phyloP scores from a whole-genome alignment of 1,140 invertebrate species.

The Antheraea pernyi region DNA sequence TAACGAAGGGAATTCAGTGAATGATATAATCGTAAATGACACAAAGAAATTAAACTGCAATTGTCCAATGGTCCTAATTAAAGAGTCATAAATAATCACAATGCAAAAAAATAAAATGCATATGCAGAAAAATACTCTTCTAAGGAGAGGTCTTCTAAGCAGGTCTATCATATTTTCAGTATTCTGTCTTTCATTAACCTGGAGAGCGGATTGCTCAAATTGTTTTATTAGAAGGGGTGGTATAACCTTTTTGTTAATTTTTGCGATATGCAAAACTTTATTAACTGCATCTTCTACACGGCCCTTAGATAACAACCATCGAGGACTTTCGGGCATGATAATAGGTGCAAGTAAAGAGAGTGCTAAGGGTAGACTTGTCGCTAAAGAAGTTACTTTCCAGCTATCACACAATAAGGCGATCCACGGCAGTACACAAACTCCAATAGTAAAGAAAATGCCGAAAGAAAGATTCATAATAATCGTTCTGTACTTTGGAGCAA shows the following conservation, averaged over 20 bases:
- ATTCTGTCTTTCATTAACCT: slow-evolving; percentile 29
- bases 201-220: slow-evolving; percentile 44
- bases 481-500: slow-evolving; percentile 81
- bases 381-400: slow-evolving; percentile 84
- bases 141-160: slow-evolving; percentile 44
- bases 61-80: slow-evolving; percentile 54
- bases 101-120: slow-evolving; percentile 55
- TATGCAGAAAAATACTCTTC: slow-evolving; percentile 49
- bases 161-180: slow-evolving; percentile 42
- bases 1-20: slow-evolving; percentile 63
- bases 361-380: slow-evolving; percentile 71
- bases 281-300: slow-evolving; percentile 83
- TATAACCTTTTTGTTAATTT: slow-evolving; percentile 54
- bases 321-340: slow-evolving; percentile 86
- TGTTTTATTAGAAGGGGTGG: slow-evolving; percentile 48
- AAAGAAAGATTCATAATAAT: slow-evolving; percentile 82
- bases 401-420: slow-evolving; percentile 84
- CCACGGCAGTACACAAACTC: slow-evolving; percentile 81
- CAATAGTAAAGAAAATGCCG: slow-evolving; percentile 82
- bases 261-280: slow-evolving; percentile 71
- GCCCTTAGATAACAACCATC: slow-evolving; percentile 85
- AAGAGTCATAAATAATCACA: slow-evolving; percentile 50
- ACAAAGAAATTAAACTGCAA: slow-evolving; percentile 59
- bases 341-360: slow-evolving; percentile 71
- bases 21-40: slow-evolving; percentile 58